Conservation (phyloP, 2,888 invertebrate species). For the Tyria jacobaeae region DNA sequence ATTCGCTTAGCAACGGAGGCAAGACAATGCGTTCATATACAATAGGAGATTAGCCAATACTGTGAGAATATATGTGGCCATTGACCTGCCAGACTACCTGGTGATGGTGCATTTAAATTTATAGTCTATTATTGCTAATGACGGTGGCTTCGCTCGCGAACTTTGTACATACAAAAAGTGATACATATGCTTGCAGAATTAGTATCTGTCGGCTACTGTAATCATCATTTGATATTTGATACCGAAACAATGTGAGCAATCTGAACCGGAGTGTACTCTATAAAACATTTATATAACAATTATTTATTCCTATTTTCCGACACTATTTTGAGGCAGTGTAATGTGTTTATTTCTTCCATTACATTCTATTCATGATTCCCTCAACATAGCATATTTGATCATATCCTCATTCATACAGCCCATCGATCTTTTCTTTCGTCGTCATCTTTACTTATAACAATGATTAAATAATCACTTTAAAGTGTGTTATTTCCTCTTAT, state of each 20-base stretch:
- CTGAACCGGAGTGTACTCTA: too few relatives aligned
- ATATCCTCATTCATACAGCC: too few relatives aligned
- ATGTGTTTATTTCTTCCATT: too few relatives aligned
- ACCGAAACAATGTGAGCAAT: too few relatives aligned
- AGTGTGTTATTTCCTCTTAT: not conserved
- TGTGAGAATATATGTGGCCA: constrained; percentile 42
- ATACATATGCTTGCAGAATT: not conserved
- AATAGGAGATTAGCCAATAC: constrained; percentile 44
- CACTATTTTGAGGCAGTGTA: too few relatives aligned
- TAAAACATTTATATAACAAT: too few relatives aligned
- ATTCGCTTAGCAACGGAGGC: constrained; percentile 33
- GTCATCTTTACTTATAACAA: too few relatives aligned
- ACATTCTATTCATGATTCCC: too few relatives aligned
- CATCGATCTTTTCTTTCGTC: too few relatives aligned
- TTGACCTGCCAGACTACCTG: constrained; percentile 34
- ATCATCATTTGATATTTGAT: not conserved
- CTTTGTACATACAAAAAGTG: not conserved
- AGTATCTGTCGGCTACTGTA: not conserved
- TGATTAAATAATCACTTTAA: too few relatives aligned
- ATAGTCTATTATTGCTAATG: constrained; percentile 12
- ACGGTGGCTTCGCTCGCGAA: constrained; percentile 5
- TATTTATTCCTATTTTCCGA: too few relatives aligned
- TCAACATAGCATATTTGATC: too few relatives aligned
- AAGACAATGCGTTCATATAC: constrained; percentile 37
- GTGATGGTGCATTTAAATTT: constrained; percentile 15